Conservation (phyloP, 1,140 invertebrate genomes). For the Drosophila ogumai region DNA sequence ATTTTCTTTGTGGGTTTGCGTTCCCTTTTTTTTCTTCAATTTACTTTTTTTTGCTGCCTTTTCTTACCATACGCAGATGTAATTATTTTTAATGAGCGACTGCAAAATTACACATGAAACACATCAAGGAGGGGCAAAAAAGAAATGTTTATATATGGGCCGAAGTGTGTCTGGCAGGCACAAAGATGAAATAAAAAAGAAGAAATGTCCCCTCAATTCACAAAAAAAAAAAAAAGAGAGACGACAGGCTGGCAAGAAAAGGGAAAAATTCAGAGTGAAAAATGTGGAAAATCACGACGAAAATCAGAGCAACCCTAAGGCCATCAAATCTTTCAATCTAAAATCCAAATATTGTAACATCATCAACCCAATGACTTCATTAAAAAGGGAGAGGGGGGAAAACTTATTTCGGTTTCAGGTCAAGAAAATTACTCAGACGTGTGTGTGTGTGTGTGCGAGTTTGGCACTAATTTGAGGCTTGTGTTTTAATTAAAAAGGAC, state of each 20-base stretch:
- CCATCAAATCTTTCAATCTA: constrained; percentile 59
- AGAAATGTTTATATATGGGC: constrained; percentile 55
- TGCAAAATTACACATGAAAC: constrained; percentile 82
- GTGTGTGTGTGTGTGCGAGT: constrained; percentile 21
- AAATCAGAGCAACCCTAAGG: constrained; percentile 27
- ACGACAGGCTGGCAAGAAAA: constrained; percentile 27
- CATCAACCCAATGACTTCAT: constrained; percentile 65
- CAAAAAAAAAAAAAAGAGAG: neutral
- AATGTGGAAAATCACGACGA: constrained; percentile 49
- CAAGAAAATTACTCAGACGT: constrained; percentile 35
- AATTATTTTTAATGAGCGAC: constrained; percentile 82
- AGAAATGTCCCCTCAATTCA: constrained; percentile 41
- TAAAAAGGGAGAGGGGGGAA: constrained; percentile 19
- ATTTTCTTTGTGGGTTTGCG: constrained; percentile 35
- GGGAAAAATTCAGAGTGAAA: constrained; percentile 29
- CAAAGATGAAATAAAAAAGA: constrained; percentile 26
- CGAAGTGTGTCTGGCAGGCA: constrained; percentile 49
- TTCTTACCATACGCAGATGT: constrained; percentile 76
- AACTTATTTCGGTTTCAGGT: constrained; percentile 58
- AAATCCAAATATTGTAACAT: constrained; percentile 67
- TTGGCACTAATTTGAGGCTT: constrained; percentile 76
- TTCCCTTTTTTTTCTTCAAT: constrained; percentile 17
- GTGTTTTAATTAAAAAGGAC: constrained; percentile 82
- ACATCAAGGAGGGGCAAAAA: constrained; percentile 22
- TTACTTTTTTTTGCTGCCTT: constrained; percentile 28